phyloP scores from a whole-genome alignment of 1,140 invertebrate species.

The Pogonomyrmex barbatus region DNA sequence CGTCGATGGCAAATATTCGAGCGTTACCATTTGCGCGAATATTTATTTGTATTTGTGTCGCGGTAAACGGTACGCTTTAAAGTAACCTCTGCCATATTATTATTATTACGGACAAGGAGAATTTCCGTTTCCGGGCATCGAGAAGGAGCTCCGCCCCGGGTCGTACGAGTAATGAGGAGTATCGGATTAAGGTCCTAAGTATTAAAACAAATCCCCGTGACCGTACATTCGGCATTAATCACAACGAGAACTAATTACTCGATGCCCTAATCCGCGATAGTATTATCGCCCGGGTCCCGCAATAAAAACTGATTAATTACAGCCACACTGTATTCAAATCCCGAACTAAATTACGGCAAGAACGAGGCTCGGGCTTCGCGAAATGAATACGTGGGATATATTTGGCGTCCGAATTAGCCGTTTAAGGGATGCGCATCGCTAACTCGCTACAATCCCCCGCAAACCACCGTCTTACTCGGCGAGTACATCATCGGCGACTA shows the following conservation, averaged over 20 bases:
- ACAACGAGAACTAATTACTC: constrained; percentile 58
- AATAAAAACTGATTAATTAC: constrained; percentile 65
- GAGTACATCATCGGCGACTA: not conserved
- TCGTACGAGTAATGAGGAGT: constrained; percentile 37
- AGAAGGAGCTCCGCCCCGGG: not conserved
- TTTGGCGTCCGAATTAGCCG: constrained; percentile 51
- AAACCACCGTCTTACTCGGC: constrained; percentile 12
- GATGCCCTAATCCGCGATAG: constrained; percentile 58
- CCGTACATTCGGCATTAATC: constrained; percentile 48
- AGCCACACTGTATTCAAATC: constrained; percentile 58
- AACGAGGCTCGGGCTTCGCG: constrained; percentile 16
- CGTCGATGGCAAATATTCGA: constrained; percentile 24
- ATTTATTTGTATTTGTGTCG: constrained; percentile 22
- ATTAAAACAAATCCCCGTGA: constrained; percentile 46
- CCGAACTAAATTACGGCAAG: constrained; percentile 57
- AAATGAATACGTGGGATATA: constrained; percentile 60
- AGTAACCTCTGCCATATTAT: not conserved
- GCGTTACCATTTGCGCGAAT: not conserved
- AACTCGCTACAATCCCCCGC: constrained; percentile 62
- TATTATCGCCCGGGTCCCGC: constrained; percentile 31
- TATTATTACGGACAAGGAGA: not conserved
- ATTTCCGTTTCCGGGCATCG: not conserved
- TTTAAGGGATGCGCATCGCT: constrained; percentile 54
- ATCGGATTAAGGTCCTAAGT: constrained; percentile 45
- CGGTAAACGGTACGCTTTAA: not conserved